These are phyloP conservation scores for Macrosoma leucophasiata DNA, from an alignment of 2,888 invertebrate genomes.

Conservation along the genomic window DNA sequence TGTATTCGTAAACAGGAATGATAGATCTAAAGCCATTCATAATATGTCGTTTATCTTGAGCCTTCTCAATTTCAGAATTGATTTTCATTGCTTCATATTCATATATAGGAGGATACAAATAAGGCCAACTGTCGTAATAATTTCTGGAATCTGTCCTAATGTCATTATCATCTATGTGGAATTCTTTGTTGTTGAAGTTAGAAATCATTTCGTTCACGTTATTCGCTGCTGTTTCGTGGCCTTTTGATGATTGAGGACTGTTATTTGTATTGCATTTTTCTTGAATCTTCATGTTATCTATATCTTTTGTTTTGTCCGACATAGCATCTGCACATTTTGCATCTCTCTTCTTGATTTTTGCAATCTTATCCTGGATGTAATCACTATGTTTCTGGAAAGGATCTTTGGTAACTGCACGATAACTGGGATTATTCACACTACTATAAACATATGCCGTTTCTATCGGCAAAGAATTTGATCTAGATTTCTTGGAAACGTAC, in stretches of 20 bases:
- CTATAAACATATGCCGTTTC: slow-evolving; percentile 37
- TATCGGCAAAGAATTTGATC: slow-evolving; percentile 33
- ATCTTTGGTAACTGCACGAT: too few species aligned
- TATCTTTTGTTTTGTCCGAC: slow-evolving; percentile 3
- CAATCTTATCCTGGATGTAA: background rate
- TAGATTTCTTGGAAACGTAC: slow-evolving; percentile 35
- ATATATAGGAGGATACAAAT: slow-evolving; percentile 44
- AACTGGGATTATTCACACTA: slow-evolving; percentile 28
- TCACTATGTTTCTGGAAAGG: background rate
- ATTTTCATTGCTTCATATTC: slow-evolving; percentile 44
- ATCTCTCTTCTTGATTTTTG: background rate
- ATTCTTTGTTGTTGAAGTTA: slow-evolving; percentile 31
- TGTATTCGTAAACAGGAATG: slow-evolving; percentile 55
- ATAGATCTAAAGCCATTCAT: slow-evolving; percentile 28
- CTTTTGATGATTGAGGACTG: background rate
- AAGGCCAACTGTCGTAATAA: slow-evolving; percentile 47
- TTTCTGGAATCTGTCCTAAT: slow-evolving; percentile 43
- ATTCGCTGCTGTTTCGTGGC: slow-evolving; percentile 6
- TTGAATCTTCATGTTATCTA: slow-evolving; percentile 26
- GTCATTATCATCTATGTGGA: slow-evolving; percentile 49
- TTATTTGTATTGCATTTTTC: background rate
- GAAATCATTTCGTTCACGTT: slow-evolving; percentile 22
- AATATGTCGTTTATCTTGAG: slow-evolving; percentile 50
- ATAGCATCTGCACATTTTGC: background rate
- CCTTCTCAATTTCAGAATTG: slow-evolving; percentile 38